phyloP scores from a whole-genome alignment of 2,797 vertebrate genomes.

The Rhynchonycteris naso region DNA sequence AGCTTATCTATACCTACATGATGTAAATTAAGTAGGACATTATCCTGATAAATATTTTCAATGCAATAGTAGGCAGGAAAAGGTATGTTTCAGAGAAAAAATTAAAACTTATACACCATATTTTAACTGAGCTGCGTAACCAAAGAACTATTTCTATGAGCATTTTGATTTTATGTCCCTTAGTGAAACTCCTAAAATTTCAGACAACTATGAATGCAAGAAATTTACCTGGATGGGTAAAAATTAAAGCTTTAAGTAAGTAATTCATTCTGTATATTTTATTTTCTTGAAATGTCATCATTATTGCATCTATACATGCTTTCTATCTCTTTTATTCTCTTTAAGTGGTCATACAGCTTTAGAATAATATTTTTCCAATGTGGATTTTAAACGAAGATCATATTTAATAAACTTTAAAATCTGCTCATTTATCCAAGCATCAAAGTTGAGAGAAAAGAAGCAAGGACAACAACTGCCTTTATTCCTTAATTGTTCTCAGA shows the following conservation, averaged over 20 bases:
- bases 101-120: neutral
- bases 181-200: conserved; percentile 37
- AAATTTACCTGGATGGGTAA: conserved; percentile 20
- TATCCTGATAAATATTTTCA: neutral
- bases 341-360: neutral
- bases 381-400: neutral
- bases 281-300: conserved; percentile 16
- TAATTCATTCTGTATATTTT: neutral
- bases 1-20: neutral
- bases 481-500: conserved; percentile 16
- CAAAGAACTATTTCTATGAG: neutral
- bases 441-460: neutral
- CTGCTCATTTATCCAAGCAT: neutral
- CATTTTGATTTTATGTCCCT: conserved; percentile 11
- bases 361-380: conserved; percentile 6
- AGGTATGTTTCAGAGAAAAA: neutral
- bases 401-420: conserved; percentile 8
- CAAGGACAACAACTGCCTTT: neutral
- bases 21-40: neutral
- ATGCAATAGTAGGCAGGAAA: neutral
- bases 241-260: conserved; percentile 30
- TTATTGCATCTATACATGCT: neutral
- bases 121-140: conserved; percentile 37
- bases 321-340: conserved; percentile 5
- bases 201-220: neutral